Conservation (phyloP, 1,140 invertebrate genomes). For the Yoshiicerus persimilis region DNA sequence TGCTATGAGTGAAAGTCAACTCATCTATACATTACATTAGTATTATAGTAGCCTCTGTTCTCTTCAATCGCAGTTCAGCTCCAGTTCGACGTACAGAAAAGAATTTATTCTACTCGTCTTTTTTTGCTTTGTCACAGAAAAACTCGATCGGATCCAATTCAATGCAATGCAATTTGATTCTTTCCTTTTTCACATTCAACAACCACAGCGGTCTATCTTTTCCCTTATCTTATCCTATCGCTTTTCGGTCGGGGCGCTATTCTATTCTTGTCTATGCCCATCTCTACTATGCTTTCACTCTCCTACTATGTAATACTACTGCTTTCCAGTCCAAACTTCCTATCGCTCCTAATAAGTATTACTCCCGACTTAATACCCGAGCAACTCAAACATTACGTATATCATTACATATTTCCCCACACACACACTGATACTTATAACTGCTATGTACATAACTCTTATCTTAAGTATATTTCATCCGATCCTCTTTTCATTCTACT, state of each 20-base stretch:
- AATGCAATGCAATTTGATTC: constrained; percentile 22
- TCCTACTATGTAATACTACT: not conserved
- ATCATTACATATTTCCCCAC: no score
- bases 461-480: not conserved
- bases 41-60: not conserved
- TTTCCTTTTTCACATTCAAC: constrained; percentile 17
- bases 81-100: not conserved
- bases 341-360: not conserved
- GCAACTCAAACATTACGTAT: not conserved
- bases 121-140: constrained; percentile 8
- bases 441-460: no score
- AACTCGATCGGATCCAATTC: not conserved
- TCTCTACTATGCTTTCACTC: not conserved
- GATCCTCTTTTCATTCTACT: not conserved
- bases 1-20: not conserved
- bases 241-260: not conserved
- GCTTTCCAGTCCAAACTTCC: no score
- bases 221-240: not conserved
- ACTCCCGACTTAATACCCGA: not conserved
- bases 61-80: not conserved
- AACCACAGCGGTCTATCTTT: constrained; percentile 10
- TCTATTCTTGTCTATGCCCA: not conserved
- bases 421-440: no score
- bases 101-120: not conserved
- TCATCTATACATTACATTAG: no score